A percentile compares a stretch with the other conserved stretches of the same genome.
These are phyloP conservation scores for Urocolius indicus DNA, from an alignment of 2,113 vertebrate genomes.

Conservation along the genomic window DNA sequence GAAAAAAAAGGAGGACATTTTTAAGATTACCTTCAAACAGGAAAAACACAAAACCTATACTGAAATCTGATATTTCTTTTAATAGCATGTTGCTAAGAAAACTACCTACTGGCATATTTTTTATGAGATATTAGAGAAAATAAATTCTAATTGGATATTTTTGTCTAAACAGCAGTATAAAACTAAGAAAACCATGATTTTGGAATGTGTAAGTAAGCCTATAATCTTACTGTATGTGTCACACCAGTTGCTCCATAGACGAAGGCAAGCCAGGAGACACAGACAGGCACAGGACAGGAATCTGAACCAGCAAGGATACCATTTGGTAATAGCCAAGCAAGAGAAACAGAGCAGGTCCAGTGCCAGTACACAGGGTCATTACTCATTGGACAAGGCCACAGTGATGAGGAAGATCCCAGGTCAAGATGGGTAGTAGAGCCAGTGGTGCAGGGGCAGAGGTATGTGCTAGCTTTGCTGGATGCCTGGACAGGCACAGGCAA, in stretches of 20 bases:
- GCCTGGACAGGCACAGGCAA: background rate
- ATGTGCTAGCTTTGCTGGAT: rapidly evolving
- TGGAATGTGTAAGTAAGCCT: background rate
- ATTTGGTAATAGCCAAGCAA: rapidly evolving
- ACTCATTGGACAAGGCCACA: rapidly evolving
- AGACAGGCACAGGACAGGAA: background rate
- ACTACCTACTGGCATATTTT: constrained; percentile 11
- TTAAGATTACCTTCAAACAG: constrained; percentile 22
- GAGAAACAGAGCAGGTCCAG: background rate
- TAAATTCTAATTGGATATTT: background rate
- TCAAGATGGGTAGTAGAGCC: rapidly evolving
- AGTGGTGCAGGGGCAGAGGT: background rate
- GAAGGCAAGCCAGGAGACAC: background rate
- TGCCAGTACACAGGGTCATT: background rate
- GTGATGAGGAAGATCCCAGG: background rate
- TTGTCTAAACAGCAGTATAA: background rate
- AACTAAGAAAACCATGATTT: background rate
- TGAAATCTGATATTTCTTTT: constrained; percentile 43
- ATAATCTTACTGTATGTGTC: background rate
- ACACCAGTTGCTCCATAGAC: background rate
- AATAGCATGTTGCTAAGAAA: background rate
- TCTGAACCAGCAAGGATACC: background rate
- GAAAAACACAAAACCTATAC: constrained; percentile 18
- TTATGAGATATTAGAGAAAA: background rate
- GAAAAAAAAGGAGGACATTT: constrained; percentile 35